A percentile compares a stretch with the other conserved stretches of the same genome.
These are phyloP conservation scores for Tenebrio molitor DNA, from an alignment of 1,140 invertebrate genomes.

Conservation along the genomic window DNA sequence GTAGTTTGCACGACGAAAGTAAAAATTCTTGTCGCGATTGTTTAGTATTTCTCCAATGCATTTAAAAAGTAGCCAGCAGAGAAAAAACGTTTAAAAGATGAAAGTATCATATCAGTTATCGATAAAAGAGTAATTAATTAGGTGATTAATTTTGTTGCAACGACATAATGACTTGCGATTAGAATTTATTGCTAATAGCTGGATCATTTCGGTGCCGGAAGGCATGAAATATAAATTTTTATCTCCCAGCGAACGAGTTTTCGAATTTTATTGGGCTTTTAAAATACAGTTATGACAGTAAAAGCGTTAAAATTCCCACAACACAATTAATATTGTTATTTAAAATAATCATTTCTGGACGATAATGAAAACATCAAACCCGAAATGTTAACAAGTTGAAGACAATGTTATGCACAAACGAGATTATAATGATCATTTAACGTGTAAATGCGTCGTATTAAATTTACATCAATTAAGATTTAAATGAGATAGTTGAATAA, in stretches of 20 bases:
- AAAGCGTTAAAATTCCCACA: not conserved
- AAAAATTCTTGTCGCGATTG: too few relatives aligned
- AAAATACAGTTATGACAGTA: constrained; percentile 5
- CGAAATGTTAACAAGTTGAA: constrained; percentile 45
- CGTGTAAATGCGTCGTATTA: constrained; percentile 42
- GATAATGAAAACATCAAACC: constrained; percentile 40
- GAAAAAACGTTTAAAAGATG: too few relatives aligned
- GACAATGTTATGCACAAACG: constrained; percentile 38
- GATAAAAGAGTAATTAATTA: constrained; percentile 16
- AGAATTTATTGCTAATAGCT: constrained; percentile 31
- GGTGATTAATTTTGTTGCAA: constrained; percentile 7
- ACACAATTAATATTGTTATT: constrained; percentile 13
- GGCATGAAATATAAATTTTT: constrained; percentile 35
- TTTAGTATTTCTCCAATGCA: too few relatives aligned
- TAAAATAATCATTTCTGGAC: constrained; percentile 16
- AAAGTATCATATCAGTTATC: too few relatives aligned
- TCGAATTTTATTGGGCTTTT: constrained; percentile 26
- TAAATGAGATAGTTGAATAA: constrained; percentile 44
- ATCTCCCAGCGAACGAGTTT: constrained; percentile 16
- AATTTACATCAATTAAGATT: constrained; percentile 49
- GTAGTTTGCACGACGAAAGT: too few relatives aligned
- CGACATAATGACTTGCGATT: constrained; percentile 26
- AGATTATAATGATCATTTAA: constrained; percentile 43
- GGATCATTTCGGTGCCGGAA: constrained; percentile 28
- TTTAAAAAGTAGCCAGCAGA: too few relatives aligned